Conservation (phyloP, 2,113 vertebrate species). For the Sterna hirundo region DNA sequence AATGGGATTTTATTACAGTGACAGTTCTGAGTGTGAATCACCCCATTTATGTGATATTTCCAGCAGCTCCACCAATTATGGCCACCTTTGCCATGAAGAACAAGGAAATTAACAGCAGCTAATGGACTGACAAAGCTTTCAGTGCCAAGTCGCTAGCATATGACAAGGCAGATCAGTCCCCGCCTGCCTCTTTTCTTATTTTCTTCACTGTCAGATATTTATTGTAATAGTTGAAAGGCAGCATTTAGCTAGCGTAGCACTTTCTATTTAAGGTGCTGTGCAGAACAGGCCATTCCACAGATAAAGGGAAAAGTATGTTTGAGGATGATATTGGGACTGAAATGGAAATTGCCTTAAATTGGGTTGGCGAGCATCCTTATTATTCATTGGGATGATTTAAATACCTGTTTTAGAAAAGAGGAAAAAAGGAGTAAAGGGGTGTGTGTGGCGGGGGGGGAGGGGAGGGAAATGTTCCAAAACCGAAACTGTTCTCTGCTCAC, state of each 20-base stretch:
- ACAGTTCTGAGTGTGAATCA: conserved; percentile 36
- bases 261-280: conserved; percentile 66
- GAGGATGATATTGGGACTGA: conserved; percentile 53
- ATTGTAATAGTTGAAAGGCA: conserved; percentile 69
- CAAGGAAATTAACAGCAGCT: conserved; percentile 63
- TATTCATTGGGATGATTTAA: conserved; percentile 49
- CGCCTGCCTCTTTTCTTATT: conserved; percentile 45
- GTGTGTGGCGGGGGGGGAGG: too few species aligned
- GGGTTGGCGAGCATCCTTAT: conserved; percentile 12
- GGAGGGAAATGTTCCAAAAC: neutral
- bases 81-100: conserved; percentile 45
- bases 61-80: conserved; percentile 39
- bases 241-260: conserved; percentile 49
- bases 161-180: conserved; percentile 47
- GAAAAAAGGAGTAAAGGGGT: neutral
- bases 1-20: conserved; percentile 52
- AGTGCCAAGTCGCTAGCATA: neutral
- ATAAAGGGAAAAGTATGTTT: conserved; percentile 60
- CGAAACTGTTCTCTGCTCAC: neutral
- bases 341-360: conserved; percentile 60
- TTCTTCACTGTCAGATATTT: conserved; percentile 58
- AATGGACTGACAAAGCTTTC: conserved; percentile 41
- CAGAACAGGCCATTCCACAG: conserved; percentile 44
- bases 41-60: conserved; percentile 54
- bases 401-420: neutral